Percentiles rank a stretch among this genome's conserved stretches.
phyloP scores from a whole-genome alignment of 1,140 invertebrate genomes.

The Theocolax elegans region DNA sequence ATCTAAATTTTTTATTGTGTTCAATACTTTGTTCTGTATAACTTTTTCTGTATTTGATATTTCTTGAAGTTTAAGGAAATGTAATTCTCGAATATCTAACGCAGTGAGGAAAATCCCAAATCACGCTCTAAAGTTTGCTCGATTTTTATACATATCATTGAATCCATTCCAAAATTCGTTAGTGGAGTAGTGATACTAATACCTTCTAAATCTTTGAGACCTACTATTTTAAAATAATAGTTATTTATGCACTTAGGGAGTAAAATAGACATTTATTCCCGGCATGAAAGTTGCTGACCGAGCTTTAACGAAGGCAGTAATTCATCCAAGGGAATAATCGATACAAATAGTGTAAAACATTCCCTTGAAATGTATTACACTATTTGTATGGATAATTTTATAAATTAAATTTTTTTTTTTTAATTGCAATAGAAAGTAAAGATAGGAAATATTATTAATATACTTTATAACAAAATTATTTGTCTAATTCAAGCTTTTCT shows the following conservation, averaged over 20 bases:
- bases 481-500: too few species aligned
- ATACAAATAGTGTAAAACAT: too few species aligned
- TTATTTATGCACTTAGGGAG: too few species aligned
- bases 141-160: slow-evolving; percentile 84
- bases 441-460: too few species aligned
- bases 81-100: slow-evolving; percentile 76
- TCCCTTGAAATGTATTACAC: too few species aligned
- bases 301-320: too few species aligned
- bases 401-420: slow-evolving; percentile 70
- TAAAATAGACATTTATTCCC: too few species aligned
- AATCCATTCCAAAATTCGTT: slow-evolving; percentile 83
- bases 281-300: too few species aligned
- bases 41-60: slow-evolving; percentile 41
- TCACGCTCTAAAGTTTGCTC: slow-evolving; percentile 81
- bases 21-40: slow-evolving; percentile 45
- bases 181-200: slow-evolving; percentile 74
- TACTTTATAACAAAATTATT: too few species aligned
- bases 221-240: slow-evolving; percentile 39
- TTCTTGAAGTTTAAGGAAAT: slow-evolving; percentile 69
- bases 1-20: not conserved
- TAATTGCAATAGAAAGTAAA: too few species aligned
- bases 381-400: slow-evolving; percentile 45
- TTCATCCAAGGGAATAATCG: too few species aligned
- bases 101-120: slow-evolving; percentile 77
- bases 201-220: slow-evolving; percentile 67